phyloP scores from a whole-genome alignment of 2,113 vertebrate genomes.

The Ceuthmochares aereus region DNA sequence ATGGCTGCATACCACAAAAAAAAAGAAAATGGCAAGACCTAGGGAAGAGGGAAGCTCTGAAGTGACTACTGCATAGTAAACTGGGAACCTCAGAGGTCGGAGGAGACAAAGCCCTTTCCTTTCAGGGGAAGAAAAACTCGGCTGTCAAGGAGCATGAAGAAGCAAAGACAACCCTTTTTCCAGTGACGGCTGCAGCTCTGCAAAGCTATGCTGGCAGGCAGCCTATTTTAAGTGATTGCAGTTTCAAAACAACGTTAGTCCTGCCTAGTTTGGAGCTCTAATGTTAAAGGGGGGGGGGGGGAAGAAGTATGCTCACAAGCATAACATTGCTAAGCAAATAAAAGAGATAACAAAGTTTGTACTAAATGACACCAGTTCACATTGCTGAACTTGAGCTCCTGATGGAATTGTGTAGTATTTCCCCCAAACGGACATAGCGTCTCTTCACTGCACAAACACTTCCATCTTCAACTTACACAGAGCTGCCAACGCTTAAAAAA shows the following conservation, averaged over 20 bases:
- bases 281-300: background rate
- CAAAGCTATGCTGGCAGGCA: conserved; percentile 31
- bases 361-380: conserved; percentile 1
- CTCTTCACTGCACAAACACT: conserved; percentile 51
- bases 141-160: background rate
- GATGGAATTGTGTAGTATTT: conserved; percentile 41
- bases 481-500: conserved; percentile 62
- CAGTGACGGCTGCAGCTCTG: background rate
- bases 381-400: conserved; percentile 4
- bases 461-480: conserved; percentile 34
- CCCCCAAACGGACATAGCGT: conserved; percentile 24
- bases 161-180: conserved; percentile 1
- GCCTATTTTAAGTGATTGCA: conserved; percentile 40
- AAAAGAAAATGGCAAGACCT: background rate
- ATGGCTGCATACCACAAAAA: background rate
- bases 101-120: conserved; percentile 22
- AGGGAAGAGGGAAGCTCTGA: conserved; percentile 10
- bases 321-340: conserved; percentile 32
- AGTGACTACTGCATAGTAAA: background rate
- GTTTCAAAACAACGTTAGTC: conserved; percentile 50
- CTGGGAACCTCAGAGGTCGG: conserved; percentile 30
- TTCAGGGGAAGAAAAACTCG: conserved; percentile 11
- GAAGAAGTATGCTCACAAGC: background rate
- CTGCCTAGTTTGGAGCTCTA: background rate
- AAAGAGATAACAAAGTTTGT: conserved; percentile 24